phyloP scores from a whole-genome alignment of 2,797 vertebrate genomes.

The Pristis pectinata region DNA sequence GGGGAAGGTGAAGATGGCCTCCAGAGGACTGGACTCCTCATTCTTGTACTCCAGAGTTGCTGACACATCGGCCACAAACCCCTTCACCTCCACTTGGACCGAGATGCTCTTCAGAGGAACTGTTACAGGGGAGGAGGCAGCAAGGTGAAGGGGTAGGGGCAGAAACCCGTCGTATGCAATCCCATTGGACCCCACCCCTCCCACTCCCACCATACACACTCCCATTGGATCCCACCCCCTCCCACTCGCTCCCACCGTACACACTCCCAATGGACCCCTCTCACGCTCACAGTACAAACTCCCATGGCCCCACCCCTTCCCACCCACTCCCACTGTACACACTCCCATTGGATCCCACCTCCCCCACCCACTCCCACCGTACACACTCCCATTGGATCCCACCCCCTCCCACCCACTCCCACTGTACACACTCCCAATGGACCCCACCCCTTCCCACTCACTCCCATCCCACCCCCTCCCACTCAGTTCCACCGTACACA shows the following conservation, averaged over 20 bases:
- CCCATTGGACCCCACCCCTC: too few relatives aligned
- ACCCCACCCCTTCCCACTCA: too few relatives aligned
- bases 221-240: neutral
- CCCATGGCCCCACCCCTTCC: neutral
- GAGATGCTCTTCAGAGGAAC: constrained; percentile 69
- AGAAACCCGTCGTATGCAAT: too few relatives aligned
- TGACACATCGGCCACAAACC: constrained; percentile 66
- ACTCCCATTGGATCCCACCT: neutral
- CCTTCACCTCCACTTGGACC: constrained; percentile 60
- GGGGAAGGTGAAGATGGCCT: constrained; percentile 71
- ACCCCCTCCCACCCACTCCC: too few relatives aligned
- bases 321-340: neutral
- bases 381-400: too few relatives aligned
- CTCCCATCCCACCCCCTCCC: too few relatives aligned
- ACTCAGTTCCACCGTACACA: too few relatives aligned
- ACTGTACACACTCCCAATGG: too few relatives aligned
- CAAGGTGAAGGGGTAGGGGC: neutral
- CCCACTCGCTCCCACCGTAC: neutral
- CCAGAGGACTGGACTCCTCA: constrained; percentile 59
- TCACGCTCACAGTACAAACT: neutral
- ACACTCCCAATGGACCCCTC: neutral
- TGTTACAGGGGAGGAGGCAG: constrained; percentile 44
- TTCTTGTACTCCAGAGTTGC: constrained; percentile 70
- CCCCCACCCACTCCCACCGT: too few relatives aligned
- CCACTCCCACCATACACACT: neutral